A percentile compares a stretch with the other conserved stretches of the same genome.
phyloP scores from a whole-genome alignment of 2,888 invertebrate genomes.

The Protodeltote pygarga region DNA sequence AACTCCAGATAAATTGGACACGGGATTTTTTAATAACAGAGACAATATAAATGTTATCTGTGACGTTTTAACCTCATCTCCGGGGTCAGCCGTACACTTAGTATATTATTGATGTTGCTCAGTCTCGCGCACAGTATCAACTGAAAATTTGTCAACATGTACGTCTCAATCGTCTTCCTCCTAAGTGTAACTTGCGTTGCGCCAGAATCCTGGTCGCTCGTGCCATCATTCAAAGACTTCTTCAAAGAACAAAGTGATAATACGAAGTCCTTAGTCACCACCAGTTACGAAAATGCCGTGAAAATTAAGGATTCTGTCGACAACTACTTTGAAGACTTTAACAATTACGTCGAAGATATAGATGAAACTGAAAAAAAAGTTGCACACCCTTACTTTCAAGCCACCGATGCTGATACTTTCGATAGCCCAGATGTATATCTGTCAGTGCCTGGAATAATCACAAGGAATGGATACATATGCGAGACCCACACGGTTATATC shows the following conservation, averaged over 20 bases:
- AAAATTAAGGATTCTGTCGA: conserved; percentile 64
- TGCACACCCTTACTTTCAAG: conserved; percentile 60
- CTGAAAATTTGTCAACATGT: conserved; percentile 42
- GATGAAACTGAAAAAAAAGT: conserved; percentile 63
- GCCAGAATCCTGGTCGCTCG: conserved; percentile 42
- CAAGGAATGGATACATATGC: conserved; percentile 88
- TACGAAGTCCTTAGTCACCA: conserved; percentile 58
- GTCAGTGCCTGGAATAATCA: conserved; percentile 72
- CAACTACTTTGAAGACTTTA: conserved; percentile 65
- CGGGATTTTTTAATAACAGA: conserved; percentile 32
- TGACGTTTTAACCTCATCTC: conserved; percentile 59
- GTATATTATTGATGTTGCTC: conserved; percentile 46
- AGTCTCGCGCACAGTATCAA: conserved; percentile 46
- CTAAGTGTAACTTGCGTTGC: conserved; percentile 28
- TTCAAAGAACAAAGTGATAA: conserved; percentile 53
- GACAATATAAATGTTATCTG: conserved; percentile 41
- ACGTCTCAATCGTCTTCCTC: conserved; percentile 38
- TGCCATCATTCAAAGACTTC: conserved; percentile 43
- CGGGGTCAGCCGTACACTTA: conserved; percentile 51
- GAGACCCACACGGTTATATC: conserved; percentile 91
- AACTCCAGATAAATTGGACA: conserved; percentile 26
- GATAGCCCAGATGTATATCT: conserved; percentile 70
- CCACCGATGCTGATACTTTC: conserved; percentile 56
- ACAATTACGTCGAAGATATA: conserved; percentile 64
- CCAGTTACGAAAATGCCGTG: conserved; percentile 51